These are phyloP conservation scores for Leptinotarsa juncta DNA, from an alignment of 2,888 invertebrate genomes.

Conservation along the genomic window DNA sequence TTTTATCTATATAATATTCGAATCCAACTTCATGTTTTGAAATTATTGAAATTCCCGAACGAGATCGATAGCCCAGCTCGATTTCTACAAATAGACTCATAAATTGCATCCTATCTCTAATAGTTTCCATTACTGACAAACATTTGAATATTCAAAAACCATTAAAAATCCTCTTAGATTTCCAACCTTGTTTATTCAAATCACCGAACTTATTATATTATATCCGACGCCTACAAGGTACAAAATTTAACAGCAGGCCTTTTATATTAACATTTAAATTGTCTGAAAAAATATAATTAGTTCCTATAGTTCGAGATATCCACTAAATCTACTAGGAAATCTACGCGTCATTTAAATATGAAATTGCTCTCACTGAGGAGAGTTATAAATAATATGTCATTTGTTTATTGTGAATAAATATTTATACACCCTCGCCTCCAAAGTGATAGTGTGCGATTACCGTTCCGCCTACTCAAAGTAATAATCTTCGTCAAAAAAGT, in stretches of 20 bases:
- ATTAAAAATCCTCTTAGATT: slow-evolving; percentile 17
- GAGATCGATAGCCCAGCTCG: slow-evolving; percentile 9
- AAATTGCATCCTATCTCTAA: slow-evolving; percentile 19
- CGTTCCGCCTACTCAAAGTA: background rate
- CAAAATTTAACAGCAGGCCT: slow-evolving; percentile 19
- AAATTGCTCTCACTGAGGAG: background rate
- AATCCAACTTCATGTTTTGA: slow-evolving; percentile 1
- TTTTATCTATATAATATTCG: background rate
- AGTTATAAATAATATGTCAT: slow-evolving; percentile 11
- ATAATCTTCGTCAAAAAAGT: background rate
- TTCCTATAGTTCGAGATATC: slow-evolving; percentile 9
- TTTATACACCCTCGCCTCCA: slow-evolving; percentile 6
- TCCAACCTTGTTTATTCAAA: slow-evolving; percentile 7
- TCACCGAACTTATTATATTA: slow-evolving; percentile 19
- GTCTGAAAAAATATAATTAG: slow-evolving; percentile 20
- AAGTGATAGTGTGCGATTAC: slow-evolving; percentile 1
- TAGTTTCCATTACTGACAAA: slow-evolving; percentile 17
- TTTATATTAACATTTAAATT: slow-evolving; percentile 25
- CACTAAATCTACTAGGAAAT: slow-evolving; percentile 11
- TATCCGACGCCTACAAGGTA: slow-evolving; percentile 22
- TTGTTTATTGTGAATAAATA: background rate
- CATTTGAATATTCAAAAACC: slow-evolving; percentile 25
- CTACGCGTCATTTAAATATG: slow-evolving; percentile 7
- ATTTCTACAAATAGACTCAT: slow-evolving; percentile 13
- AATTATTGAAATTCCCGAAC: background rate